Percentiles rank a stretch among this genome's conserved stretches.
Evolutionary conservation across 2,888 invertebrate genomes (phyloP).

Genomic region (Petrolisthes manimaculis): DNA sequence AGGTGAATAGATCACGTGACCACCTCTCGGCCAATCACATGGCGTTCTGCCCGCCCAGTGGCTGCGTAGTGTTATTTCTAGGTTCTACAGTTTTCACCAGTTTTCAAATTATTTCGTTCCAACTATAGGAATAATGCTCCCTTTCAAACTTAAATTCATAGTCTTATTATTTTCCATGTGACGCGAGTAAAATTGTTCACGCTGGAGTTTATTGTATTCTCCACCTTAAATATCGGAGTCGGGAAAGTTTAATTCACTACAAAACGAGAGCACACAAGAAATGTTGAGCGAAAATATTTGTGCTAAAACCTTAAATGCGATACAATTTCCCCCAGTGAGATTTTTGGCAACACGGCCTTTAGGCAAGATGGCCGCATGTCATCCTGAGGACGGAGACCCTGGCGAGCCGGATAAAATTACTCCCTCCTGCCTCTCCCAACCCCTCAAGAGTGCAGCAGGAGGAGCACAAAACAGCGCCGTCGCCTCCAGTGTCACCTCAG

Average conservation of each 20-base stretch:
- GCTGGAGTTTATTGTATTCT: too few species aligned
- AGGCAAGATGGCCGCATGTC: constrained; percentile 65
- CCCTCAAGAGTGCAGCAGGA: constrained; percentile 36
- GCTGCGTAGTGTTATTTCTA: background rate
- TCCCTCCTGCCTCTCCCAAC: constrained; percentile 29
- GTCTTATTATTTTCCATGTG: too few species aligned
- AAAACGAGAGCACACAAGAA: too few species aligned
- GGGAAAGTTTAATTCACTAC: too few species aligned
- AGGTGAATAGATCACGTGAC: constrained; percentile 54
- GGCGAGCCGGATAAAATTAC: constrained; percentile 51
- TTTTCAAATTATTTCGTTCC: constrained; percentile 17
- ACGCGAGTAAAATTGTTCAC: too few species aligned
- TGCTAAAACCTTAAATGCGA: constrained; percentile 20
- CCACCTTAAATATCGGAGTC: too few species aligned
- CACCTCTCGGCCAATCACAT: constrained; percentile 30
- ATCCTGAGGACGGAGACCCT: constrained; percentile 59
- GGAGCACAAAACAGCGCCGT: constrained; percentile 24
- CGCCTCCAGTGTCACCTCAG: constrained; percentile 39
- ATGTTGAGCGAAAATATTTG: background rate
- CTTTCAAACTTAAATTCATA: too few species aligned
- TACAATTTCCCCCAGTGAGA: too few species aligned
- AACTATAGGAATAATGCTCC: background rate
- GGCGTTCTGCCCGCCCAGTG: background rate
- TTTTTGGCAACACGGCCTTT: too few species aligned
- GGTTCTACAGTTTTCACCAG: background rate